Percentiles rank a stretch among this genome's conserved stretches.
phyloP scores from a whole-genome alignment of 2,113 vertebrate species.

The Bubo scandiacus region DNA sequence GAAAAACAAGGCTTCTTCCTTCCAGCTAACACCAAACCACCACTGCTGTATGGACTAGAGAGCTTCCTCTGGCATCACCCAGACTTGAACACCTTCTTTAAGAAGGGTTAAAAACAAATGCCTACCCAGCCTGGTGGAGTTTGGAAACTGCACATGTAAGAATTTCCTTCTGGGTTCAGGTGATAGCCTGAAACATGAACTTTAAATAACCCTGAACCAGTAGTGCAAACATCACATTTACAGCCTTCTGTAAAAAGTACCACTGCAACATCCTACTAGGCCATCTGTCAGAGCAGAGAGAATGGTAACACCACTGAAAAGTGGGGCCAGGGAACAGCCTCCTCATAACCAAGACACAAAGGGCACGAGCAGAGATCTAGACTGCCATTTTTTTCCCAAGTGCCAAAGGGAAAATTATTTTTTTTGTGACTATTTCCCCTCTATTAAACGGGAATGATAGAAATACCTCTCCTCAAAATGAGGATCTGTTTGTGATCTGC shows the following conservation, averaged over 20 bases:
- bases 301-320: not conserved
- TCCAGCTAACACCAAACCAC: not conserved
- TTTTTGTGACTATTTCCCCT: not conserved
- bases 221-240: not conserved
- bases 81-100: not conserved
- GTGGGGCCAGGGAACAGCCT: not conserved
- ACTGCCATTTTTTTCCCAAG: not conserved
- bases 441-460: not conserved
- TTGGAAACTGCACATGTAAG: not conserved
- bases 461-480: not conserved
- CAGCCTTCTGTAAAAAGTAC: not conserved
- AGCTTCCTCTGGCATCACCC: not conserved
- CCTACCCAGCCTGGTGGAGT: not conserved
- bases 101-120: not conserved
- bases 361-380: not conserved
- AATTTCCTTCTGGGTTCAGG: not conserved
- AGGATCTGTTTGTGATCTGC: not conserved
- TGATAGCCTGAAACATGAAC: not conserved
- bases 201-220: not conserved
- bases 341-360: not conserved
- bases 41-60: not conserved
- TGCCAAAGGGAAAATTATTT: not conserved
- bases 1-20: not conserved
- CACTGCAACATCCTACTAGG: not conserved
- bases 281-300: not conserved